These are phyloP conservation scores for Craterocephalus amniculus DNA, from an alignment of 2,797 vertebrate genomes.

Conservation along the genomic window DNA sequence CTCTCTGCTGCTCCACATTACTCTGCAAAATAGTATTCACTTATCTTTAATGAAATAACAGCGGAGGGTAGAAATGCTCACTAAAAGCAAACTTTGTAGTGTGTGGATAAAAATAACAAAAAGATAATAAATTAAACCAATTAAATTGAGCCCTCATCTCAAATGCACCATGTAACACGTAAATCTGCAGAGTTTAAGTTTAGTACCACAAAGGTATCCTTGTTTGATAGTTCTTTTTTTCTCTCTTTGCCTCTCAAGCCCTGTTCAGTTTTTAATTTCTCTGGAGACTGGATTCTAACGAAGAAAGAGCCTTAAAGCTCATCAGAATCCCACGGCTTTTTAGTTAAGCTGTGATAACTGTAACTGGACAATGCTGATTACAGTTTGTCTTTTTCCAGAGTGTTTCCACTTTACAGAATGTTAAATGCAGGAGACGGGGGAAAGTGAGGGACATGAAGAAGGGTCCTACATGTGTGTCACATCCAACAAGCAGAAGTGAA, in stretches of 20 bases:
- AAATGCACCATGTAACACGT: no score
- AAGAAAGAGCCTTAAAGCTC: no score
- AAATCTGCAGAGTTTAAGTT: no score
- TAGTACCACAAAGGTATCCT: no score
- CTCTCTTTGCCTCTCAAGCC: no score
- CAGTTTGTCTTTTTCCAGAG: background rate
- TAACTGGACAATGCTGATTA: background rate
- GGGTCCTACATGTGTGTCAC: background rate
- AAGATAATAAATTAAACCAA: no score
- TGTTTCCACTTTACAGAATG: background rate
- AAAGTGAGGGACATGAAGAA: background rate
- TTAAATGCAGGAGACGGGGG: background rate
- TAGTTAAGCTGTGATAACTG: background rate
- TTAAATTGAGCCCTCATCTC: no score
- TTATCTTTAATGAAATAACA: background rate
- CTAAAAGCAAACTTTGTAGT: background rate
- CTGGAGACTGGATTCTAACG: no score
- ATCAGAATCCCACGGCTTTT: no score
- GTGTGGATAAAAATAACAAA: no score
- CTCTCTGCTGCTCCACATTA: background rate
- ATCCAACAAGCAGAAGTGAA: background rate
- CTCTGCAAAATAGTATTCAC: background rate
- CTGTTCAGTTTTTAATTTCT: no score
- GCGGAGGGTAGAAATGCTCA: background rate
- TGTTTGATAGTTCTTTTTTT: no score